These are phyloP conservation scores for Rana temporaria DNA, from an alignment of 2,113 vertebrate genomes.

Conservation along the genomic window DNA sequence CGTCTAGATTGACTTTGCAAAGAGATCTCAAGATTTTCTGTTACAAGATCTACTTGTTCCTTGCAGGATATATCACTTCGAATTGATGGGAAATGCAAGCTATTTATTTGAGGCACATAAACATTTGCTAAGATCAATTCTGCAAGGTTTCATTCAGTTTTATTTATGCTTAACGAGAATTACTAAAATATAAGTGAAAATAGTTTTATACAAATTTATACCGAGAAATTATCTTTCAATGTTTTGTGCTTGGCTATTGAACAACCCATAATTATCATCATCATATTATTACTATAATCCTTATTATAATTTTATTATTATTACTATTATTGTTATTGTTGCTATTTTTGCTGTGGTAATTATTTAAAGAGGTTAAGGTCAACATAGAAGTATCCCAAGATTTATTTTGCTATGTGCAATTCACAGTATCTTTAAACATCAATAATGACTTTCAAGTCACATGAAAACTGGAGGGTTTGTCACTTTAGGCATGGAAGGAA, in stretches of 20 bases:
- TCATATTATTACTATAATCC: too few relatives aligned
- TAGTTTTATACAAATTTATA: not conserved
- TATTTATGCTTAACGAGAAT: not conserved
- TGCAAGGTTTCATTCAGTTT: conserved; percentile 12
- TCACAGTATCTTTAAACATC: too few relatives aligned
- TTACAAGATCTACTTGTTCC: conserved; percentile 80
- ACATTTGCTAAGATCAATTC: conserved; percentile 14
- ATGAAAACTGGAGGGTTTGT: too few relatives aligned
- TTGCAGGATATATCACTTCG: conserved; percentile 76
- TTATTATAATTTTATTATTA: too few relatives aligned
- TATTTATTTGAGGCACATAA: conserved; percentile 2
- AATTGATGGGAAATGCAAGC: conserved; percentile 68
- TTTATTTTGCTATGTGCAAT: too few relatives aligned
- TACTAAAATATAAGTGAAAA: not conserved
- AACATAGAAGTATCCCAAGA: too few relatives aligned
- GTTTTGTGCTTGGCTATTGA: not conserved
- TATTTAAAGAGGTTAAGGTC: too few relatives aligned
- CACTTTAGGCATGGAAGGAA: too few relatives aligned
- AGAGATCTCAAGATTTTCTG: conserved; percentile 88
- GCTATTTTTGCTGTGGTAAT: too few relatives aligned
- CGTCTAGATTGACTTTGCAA: conserved; percentile 81
- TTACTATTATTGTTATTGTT: too few relatives aligned
- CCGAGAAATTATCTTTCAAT: not conserved
- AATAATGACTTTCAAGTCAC: too few relatives aligned
- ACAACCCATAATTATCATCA: not conserved